Evolutionary conservation across 35 echinoderm and acorn worm species (phyloP), one percentile per base, ranked within the genome.

Genomic region (Lytechinus pictus): DNA sequence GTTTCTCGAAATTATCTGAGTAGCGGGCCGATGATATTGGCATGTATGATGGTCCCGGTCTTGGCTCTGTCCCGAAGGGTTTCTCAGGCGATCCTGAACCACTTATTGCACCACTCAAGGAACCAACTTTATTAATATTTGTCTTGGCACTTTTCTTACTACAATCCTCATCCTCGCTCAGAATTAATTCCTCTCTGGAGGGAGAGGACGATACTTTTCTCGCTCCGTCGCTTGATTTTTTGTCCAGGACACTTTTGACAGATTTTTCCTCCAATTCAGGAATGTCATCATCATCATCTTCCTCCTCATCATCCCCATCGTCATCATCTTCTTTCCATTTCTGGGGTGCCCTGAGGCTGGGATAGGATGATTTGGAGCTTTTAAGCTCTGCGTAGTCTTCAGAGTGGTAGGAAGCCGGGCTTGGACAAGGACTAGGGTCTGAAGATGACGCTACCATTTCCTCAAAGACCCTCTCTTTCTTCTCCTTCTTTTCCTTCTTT

Each of bases 351-450:
- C 66, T 16, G 66, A 79, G 66, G n/a, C 66, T 16, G 19, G 21
- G 66, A 79, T 79, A 24, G 13, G 92, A 55, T 4, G 21, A 16
- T 54, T 93, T 93, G 10, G n/a, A 27, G 9, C 92, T 93, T 24
- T 93, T 93, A 6, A 93, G 28, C 52, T 93, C 92, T 5, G 24
- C 92, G 53, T 93, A 93, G 8, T 93, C 92, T 24, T 93, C 92
- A 6, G 92, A 93, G n/a, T 93, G 92, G n/a, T 93, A 93, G 7
- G 92, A 93, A 8, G 92, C 92, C 52, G 92, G 92, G 55, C 92
- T 93, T 8, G 53, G n/a, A 27, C 92, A 93, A 28, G 92, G 92
- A 93, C 92, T 93, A 21, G 27, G 92, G 55, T 44, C 53, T 1
- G 53, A 24, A 9, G 92, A 93, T 14, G 9, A 21, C 8, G 16